Conservation (phyloP, 1,140 invertebrate species). For the Pachypeltis micranthus region DNA sequence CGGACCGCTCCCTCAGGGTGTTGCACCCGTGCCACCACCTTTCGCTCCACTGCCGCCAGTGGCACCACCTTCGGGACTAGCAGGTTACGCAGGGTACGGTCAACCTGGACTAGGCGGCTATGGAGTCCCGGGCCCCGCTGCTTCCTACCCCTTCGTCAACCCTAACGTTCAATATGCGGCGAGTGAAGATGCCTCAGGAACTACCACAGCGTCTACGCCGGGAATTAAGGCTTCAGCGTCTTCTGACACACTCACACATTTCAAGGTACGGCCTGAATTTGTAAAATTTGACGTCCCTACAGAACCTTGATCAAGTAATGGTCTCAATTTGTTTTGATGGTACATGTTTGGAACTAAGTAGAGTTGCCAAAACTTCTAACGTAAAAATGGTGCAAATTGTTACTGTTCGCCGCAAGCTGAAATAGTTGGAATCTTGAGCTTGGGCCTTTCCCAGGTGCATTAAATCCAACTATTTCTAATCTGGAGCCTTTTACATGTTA, state of each 20-base stretch:
- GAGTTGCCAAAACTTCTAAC: too few relatives aligned
- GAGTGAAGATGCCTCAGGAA: background rate
- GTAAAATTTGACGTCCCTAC: too few relatives aligned
- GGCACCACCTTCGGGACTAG: background rate
- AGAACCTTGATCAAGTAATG: too few relatives aligned
- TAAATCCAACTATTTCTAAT: too few relatives aligned
- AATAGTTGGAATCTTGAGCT: too few relatives aligned
- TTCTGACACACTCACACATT: conserved; percentile 11
- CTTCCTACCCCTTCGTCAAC: conserved; percentile 14
- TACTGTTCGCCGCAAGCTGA: too few relatives aligned
- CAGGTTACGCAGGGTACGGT: background rate
- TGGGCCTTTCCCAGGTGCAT: too few relatives aligned
- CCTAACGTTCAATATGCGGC: conserved; percentile 21
- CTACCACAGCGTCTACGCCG: conserved; percentile 4
- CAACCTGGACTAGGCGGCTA: background rate
- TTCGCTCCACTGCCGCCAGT: background rate
- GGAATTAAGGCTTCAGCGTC: conserved; percentile 6
- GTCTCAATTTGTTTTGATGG: too few relatives aligned
- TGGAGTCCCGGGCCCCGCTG: background rate
- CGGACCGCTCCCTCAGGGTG: background rate
- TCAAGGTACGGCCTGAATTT: background rate
- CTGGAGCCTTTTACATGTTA: too few relatives aligned
- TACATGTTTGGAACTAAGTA: too few relatives aligned
- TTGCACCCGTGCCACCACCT: background rate
- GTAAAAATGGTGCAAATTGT: too few relatives aligned